These are phyloP conservation scores for Callithrix jacchus DNA, from an alignment of 2,113 vertebrate genomes.

Conservation along the genomic window DNA sequence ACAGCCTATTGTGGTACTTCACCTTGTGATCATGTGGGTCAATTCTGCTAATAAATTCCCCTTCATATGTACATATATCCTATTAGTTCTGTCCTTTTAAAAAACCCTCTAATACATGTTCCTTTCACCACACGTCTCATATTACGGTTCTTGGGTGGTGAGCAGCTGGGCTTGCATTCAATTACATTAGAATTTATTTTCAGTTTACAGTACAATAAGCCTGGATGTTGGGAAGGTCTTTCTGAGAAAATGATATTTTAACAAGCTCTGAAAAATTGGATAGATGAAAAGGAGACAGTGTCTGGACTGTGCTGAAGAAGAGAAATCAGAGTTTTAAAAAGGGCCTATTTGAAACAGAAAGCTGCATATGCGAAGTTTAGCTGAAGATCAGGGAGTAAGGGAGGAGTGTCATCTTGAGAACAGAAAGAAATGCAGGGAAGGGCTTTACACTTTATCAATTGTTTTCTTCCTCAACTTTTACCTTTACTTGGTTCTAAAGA, in stretches of 20 bases:
- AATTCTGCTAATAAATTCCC: no score
- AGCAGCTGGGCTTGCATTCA: no score
- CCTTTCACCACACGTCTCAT: no score
- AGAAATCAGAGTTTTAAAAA: background rate
- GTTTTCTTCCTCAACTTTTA: background rate
- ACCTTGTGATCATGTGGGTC: no score
- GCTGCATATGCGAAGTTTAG: rapidly evolving
- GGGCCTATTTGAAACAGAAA: rapidly evolving
- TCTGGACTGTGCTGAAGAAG: background rate
- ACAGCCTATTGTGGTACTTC: no score
- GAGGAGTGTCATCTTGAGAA: rapidly evolving
- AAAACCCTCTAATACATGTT: no score
- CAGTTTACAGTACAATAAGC: no score
- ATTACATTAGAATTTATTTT: no score
- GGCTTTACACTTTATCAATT: background rate
- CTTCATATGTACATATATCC: no score
- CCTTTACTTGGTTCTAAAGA: background rate
- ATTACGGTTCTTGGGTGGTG: no score
- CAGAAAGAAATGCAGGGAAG: background rate
- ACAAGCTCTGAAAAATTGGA: background rate
- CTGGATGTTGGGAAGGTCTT: background rate
- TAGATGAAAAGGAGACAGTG: rapidly evolving
- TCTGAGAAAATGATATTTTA: background rate
- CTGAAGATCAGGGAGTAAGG: background rate
- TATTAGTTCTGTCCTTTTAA: no score